Evolutionary conservation across 2,113 vertebrate species (phyloP).

Genomic region (Nestor notabilis): DNA sequence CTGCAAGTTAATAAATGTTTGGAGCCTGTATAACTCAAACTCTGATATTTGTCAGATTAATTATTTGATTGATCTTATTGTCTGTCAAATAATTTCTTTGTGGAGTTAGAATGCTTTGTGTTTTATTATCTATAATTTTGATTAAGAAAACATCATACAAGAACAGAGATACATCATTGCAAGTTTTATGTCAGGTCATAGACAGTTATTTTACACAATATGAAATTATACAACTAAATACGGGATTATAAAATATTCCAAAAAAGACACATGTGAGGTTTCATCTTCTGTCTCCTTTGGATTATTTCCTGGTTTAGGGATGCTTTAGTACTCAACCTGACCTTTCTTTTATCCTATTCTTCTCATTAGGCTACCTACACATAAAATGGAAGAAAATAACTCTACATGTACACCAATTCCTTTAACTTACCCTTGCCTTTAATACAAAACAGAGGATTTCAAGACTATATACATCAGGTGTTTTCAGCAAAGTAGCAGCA

Average conservation of each 20-base stretch:
- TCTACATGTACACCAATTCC: slow-evolving; percentile 64
- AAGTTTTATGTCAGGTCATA: background rate
- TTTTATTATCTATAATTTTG: slow-evolving; percentile 8
- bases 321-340: background rate
- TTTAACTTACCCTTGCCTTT: slow-evolving; percentile 75
- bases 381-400: slow-evolving; percentile 56
- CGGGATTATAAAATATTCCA: background rate
- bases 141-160: background rate
- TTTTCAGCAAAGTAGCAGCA: slow-evolving; percentile 76
- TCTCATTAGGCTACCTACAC: background rate
- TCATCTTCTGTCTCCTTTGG: background rate
- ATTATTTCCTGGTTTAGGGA: background rate
- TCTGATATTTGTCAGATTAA: slow-evolving; percentile 65
- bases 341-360: background rate
- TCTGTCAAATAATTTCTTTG: slow-evolving; percentile 53
- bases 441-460: slow-evolving; percentile 75
- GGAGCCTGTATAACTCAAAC: slow-evolving; percentile 56
- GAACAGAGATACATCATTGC: background rate
- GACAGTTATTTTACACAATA: background rate
- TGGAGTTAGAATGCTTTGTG: slow-evolving; percentile 1
- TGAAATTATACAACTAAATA: background rate
- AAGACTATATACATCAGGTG: slow-evolving; percentile 82
- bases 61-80: slow-evolving; percentile 65
- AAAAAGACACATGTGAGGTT: background rate
- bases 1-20: slow-evolving; percentile 69